Evolutionary conservation across 2,888 invertebrate genomes (phyloP), one percentile per base, ranked within the genome.

Genomic region (Aphodius sticticus): DNA sequence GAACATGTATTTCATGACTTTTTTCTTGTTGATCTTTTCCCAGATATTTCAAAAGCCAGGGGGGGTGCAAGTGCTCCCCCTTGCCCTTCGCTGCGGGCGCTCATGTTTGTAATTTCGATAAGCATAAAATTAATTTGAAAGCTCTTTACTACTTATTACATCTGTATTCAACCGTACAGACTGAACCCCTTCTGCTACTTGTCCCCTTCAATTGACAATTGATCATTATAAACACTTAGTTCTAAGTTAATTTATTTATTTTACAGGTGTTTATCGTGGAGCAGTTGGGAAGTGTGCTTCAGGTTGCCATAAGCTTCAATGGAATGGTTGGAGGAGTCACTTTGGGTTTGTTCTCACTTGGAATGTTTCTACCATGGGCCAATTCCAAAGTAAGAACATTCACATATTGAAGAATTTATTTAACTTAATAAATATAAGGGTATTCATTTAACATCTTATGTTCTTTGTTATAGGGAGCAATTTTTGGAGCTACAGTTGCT

Each of bases 261-360:
- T 83, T 85, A 16, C 80, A 88, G 84, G 96, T 98, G 5, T 97
- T 97, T 85, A 92, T 96, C 5, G 96, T 98, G 14, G 96, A 97
- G 85, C 92, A 94, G 78, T 90, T 98, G 38, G 98, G 98, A 0
- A 95, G 96, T 6, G 95, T 98, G 70, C 91, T 98, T 82, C 96
- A 97, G 91, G 94, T 96, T 0, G 96, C 97, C 0, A 90, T 97
- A 0, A 96, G 96, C 75, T 94, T 97, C 85, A 96, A 97, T 86
- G 97, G 97, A 0, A 95, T 97, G 91, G 94, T 96, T 35, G 96
- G 97, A 2, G 97, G 97, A 2, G 95, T 97, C 0, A 94, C 96
- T 0, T 90, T 97, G 26, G 97, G 97, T 0, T 91, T 97, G 4
- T 97, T 97, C 87, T 93, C 96, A 0, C 90, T 97, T 26, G 97